Evolutionary conservation across 2,888 invertebrate genomes (phyloP), one percentile per base, ranked within the genome.

Genomic region (Conchocele bisecta): DNA sequence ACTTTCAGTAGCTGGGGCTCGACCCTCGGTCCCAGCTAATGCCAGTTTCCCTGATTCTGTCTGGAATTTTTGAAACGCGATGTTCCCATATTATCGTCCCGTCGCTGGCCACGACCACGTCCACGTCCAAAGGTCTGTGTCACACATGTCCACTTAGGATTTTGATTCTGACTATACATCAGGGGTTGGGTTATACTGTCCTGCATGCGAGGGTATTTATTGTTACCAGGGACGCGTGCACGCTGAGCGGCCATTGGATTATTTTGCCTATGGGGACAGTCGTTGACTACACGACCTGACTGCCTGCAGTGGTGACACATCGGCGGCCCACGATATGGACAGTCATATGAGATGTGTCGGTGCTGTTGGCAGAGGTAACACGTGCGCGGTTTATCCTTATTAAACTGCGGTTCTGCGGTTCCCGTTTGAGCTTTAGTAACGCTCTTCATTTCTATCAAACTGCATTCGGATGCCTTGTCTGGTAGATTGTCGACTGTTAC

Each of bases 1-100:
- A n/a, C n/a, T n/a, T n/a, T n/a, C 48, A 29, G 48, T 13, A 15
- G 44, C 42, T 41, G 42, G 22, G 46, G 46, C 33, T 35, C 35
- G 51, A 51, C 51, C 51, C 51, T 13, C 51, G 51, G 29, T 35
- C 9, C 13, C 51, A 51, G 51, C 51, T 51, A 2, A 22, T 31
- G 51, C 29, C 7, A 48, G 48, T 48, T 48, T 48, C 15, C 46
- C 46, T 24, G 24, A 20, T 46, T 46, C 46, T n/a, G 11, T 11
- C 37, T n/a, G n/a, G 37, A 11, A 11, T n/a, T n/a, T n/a, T 11
- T 11, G 11, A 11, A 13, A 35, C 37, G 37, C 11, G 11, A 35
- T 11, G 11, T 35, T 35, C 13, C 48, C 26, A 3, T n/a, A 20
- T 44, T 44, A 11, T 13, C 13, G 26, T 44, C 9, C 3, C n/a